phyloP scores from a whole-genome alignment of 2,113 vertebrate species.

The Theristicus caerulescens region DNA sequence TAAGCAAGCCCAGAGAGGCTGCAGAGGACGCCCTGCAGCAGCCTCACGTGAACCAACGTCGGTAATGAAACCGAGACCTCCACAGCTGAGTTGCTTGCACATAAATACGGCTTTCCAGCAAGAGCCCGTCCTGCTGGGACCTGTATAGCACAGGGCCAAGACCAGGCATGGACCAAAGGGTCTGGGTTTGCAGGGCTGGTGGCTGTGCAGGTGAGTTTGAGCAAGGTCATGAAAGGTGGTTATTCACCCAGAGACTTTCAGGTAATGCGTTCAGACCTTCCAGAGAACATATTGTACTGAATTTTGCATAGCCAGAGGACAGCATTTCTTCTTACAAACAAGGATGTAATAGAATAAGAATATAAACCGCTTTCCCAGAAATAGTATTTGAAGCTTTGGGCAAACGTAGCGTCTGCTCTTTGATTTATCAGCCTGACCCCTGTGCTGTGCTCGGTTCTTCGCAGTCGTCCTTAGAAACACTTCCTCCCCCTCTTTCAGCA shows the following conservation, averaged over 20 bases:
- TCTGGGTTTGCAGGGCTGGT: background rate
- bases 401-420: accelerated
- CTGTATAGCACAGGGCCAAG: background rate
- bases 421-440: background rate
- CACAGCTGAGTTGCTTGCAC: background rate
- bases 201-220: background rate
- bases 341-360: background rate
- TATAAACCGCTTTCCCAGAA: background rate
- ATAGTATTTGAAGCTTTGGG: background rate
- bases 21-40: accelerated
- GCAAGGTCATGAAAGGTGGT: background rate
- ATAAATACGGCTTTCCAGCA: background rate
- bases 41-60: accelerated
- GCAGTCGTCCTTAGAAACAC: background rate
- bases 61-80: background rate
- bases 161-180: background rate
- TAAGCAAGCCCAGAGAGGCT: background rate
- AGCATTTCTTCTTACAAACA: background rate
- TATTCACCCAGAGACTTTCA: background rate
- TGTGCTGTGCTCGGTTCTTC: background rate
- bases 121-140: background rate
- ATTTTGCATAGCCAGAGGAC: background rate
- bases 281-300: background rate
- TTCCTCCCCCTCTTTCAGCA: background rate
- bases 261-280: background rate